phyloP scores from a whole-genome alignment of 2,113 vertebrate species.

The Parotia lawesii region DNA sequence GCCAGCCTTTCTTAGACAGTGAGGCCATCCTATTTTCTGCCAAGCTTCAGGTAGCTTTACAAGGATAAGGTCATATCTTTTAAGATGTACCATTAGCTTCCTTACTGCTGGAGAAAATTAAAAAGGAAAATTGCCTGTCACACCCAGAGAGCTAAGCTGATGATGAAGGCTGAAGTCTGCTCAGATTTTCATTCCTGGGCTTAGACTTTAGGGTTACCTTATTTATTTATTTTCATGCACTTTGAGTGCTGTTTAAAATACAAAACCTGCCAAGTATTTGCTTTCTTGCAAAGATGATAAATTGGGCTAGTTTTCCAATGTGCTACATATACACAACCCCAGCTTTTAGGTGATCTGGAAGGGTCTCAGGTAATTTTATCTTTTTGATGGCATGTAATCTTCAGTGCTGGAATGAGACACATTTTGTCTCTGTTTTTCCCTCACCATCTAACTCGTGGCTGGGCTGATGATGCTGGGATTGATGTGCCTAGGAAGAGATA shows the following conservation, averaged over 20 bases:
- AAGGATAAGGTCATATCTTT: constrained; percentile 61
- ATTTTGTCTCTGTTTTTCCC: constrained; percentile 45
- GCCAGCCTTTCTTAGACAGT: not conserved
- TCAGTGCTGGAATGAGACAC: constrained; percentile 46
- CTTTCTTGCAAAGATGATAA: constrained; percentile 28
- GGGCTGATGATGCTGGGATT: constrained; percentile 36
- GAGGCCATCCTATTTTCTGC: constrained; percentile 34
- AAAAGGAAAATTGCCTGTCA: constrained; percentile 66
- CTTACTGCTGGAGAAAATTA: constrained; percentile 64
- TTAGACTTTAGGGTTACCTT: constrained; percentile 41
- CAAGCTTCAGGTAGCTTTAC: constrained; percentile 52
- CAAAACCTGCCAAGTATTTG: constrained; percentile 39
- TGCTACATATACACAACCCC: constrained; percentile 36
- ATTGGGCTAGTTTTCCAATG: constrained; percentile 32
- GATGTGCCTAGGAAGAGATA: constrained; percentile 40
- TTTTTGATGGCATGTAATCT: constrained; percentile 60
- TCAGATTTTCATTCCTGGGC: constrained; percentile 27
- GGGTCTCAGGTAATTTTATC: constrained; percentile 50
- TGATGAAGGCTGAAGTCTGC: constrained; percentile 55
- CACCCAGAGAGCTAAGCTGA: constrained; percentile 52
- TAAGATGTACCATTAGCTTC: constrained; percentile 56
- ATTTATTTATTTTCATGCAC: constrained; percentile 53
- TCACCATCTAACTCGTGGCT: constrained; percentile 13
- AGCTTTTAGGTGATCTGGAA: constrained; percentile 11
- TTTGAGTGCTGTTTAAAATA: constrained; percentile 33